Evolutionary conservation across 2,888 invertebrate genomes (phyloP).

Genomic region (Limnephilus auricula): DNA sequence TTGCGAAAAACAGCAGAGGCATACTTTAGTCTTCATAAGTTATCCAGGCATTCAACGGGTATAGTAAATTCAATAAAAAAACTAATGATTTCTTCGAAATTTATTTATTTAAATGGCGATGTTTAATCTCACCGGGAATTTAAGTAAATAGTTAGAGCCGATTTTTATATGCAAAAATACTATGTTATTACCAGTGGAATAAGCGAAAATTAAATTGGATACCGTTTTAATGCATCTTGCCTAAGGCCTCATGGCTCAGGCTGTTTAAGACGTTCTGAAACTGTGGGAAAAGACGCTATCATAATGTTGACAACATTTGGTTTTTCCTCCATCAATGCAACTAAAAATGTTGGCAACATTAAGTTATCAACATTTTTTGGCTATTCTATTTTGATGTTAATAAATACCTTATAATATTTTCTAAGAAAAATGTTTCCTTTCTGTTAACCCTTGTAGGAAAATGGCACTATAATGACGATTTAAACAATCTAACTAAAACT

Average conservation of each 20-base stretch:
- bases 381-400: too few relatives aligned
- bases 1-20: neutral
- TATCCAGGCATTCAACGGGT: neutral
- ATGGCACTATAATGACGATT: too few relatives aligned
- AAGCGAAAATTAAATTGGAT: conserved; percentile 20
- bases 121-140: neutral
- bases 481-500: too few relatives aligned
- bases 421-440: too few relatives aligned
- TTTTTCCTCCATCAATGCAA: too few relatives aligned
- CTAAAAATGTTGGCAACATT: too few relatives aligned
- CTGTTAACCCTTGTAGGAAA: too few relatives aligned
- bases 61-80: neutral
- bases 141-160: neutral
- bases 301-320: too few relatives aligned
- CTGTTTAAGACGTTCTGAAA: neutral
- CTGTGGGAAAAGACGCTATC: neutral
- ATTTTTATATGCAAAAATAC: neutral
- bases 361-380: too few relatives aligned
- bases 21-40: neutral
- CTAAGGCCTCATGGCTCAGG: neutral
- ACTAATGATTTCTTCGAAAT: neutral
- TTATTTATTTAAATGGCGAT: neutral
- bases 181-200: neutral
- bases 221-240: conserved; percentile 39
- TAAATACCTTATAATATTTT: too few relatives aligned